phyloP scores from a whole-genome alignment of 1,140 invertebrate genomes.

The Drosophila watanabei region DNA sequence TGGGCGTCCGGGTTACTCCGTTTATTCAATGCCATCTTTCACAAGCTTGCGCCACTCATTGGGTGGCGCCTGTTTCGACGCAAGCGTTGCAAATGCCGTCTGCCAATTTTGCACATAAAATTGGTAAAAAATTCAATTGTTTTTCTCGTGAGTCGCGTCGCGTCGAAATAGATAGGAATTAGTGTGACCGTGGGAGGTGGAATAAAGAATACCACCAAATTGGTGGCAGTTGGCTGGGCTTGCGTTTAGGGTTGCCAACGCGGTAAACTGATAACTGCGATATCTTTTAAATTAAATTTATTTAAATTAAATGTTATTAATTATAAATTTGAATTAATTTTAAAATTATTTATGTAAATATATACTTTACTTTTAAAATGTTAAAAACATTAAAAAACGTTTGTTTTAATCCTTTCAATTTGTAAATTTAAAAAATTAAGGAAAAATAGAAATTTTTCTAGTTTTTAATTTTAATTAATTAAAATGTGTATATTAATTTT shows the following conservation, averaged over 20 bases:
- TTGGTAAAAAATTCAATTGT: constrained; percentile 8
- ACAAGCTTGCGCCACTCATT: constrained; percentile 14
- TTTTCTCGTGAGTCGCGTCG: constrained; percentile 18
- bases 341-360: too few relatives aligned
- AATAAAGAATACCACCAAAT: background rate
- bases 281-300: too few relatives aligned
- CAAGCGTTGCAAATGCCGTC: background rate
- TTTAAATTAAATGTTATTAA: too few relatives aligned
- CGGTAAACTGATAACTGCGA: too few relatives aligned
- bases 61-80: constrained; percentile 9
- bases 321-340: too few relatives aligned
- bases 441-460: too few relatives aligned
- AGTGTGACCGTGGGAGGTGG: background rate
- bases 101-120: background rate
- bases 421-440: too few relatives aligned
- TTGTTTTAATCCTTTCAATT: too few relatives aligned
- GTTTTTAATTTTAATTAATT: too few relatives aligned
- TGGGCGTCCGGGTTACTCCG: constrained; percentile 30
- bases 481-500: too few relatives aligned
- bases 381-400: too few relatives aligned
- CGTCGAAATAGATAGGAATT: constrained; percentile 2
- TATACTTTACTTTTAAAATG: too few relatives aligned
- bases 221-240: background rate
- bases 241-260: background rate
- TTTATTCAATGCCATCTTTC: constrained; percentile 58